phyloP scores from a whole-genome alignment of 2,888 invertebrate genomes.

The Xestia ashworthii region DNA sequence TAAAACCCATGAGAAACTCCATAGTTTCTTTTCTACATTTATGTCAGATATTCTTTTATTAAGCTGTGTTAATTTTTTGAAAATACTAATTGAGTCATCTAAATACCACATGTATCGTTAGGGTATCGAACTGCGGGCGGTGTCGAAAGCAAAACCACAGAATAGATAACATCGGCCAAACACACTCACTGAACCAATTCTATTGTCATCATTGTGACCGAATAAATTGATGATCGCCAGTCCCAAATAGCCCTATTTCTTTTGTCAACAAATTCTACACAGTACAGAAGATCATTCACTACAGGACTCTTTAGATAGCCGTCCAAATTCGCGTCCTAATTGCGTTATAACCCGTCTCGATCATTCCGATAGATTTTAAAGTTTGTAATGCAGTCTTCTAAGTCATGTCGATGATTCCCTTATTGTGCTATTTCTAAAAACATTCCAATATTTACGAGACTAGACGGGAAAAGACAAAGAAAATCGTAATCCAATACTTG shows the following conservation, averaged over 20 bases:
- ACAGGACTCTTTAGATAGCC: not conserved
- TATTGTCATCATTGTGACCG: conserved; percentile 4
- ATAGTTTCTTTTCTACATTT: not conserved
- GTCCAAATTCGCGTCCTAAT: not conserved
- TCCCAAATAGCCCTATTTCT: conserved; percentile 15
- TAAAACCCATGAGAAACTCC: not conserved
- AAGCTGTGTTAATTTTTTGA: no score
- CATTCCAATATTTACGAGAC: not conserved
- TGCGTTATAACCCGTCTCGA: not conserved
- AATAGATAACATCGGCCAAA: conserved; percentile 5
- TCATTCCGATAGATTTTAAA: not conserved
- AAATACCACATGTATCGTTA: not conserved
- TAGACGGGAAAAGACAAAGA: no score
- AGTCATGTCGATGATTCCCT: not conserved
- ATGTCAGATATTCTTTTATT: not conserved
- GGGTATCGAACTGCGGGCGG: not conserved
- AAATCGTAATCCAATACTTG: no score
- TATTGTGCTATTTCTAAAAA: not conserved
- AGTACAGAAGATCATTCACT: not conserved
- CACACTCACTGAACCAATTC: conserved; percentile 11
- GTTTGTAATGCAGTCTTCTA: not conserved
- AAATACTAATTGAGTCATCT: not conserved
- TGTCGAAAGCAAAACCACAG: conserved; percentile 14
- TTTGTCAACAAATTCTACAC: conserved; percentile 18
- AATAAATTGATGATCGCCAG: conserved; percentile 29